These are phyloP conservation scores for Hybognathus amarus DNA, from an alignment of 2,797 vertebrate genomes.

Conservation along the genomic window DNA sequence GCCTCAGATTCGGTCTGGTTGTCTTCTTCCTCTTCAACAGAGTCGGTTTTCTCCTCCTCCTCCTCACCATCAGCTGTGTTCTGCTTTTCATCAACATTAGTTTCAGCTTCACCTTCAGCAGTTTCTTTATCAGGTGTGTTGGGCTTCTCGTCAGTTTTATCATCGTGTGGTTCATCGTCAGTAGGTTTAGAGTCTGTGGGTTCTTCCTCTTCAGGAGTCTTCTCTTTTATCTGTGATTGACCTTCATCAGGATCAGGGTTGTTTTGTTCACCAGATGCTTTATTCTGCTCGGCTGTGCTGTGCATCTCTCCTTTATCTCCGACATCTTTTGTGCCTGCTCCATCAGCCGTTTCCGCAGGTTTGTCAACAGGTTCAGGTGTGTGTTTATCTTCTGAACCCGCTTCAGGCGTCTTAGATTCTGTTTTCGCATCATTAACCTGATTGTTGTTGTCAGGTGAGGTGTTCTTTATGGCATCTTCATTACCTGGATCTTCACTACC, in stretches of 20 bases:
- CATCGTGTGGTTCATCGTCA: rapidly evolving
- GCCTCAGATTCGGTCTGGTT: rapidly evolving
- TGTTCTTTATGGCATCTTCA: rapidly evolving
- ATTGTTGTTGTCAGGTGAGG: rapidly evolving
- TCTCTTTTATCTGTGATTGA: not conserved
- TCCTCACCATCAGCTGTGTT: not conserved
- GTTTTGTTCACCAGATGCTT: rapidly evolving
- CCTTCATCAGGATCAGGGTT: not conserved
- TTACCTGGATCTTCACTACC: rapidly evolving
- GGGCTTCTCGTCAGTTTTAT: not conserved
- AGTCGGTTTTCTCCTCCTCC: no score
- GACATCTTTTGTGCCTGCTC: rapidly evolving
- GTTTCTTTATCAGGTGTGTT: not conserved
- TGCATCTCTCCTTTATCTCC: rapidly evolving
- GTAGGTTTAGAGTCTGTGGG: rapidly evolving
- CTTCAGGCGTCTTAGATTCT: rapidly evolving
- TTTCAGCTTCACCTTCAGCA: not conserved
- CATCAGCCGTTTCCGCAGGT: rapidly evolving
- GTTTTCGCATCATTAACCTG: rapidly evolving
- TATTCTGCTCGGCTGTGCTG: rapidly evolving
- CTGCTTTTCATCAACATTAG: no score
- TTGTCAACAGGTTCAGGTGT: not conserved
- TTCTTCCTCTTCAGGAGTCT: rapidly evolving
- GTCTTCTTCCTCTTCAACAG: rapidly evolving
- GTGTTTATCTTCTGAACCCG: not conserved